phyloP scores from a whole-genome alignment of 2,888 invertebrate species.

The Plebejus anna region DNA sequence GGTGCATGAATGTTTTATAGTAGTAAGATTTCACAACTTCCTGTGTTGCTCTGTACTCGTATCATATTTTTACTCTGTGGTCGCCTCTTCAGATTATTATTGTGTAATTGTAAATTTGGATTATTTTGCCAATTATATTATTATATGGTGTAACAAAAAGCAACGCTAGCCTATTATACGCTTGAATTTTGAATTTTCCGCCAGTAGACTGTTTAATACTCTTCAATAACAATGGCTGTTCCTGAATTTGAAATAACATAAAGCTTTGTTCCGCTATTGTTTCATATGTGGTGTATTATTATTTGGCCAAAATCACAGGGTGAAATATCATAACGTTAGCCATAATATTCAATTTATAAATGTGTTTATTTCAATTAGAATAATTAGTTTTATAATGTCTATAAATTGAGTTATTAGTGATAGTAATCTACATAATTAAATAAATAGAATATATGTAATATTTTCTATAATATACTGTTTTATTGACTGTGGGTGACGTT shows the following conservation, averaged over 20 bases:
- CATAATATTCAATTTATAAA: not conserved
- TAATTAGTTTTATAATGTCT: not conserved
- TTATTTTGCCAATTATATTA: too few species aligned
- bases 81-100: too few species aligned
- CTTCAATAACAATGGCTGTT: slow-evolving; percentile 12
- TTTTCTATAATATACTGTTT: too few species aligned
- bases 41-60: too few species aligned
- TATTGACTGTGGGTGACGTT: too few species aligned
- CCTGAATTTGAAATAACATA: slow-evolving; percentile 9
- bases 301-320: not conserved
- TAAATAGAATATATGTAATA: too few species aligned
- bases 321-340: not conserved
- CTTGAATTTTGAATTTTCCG: not conserved
- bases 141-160: not conserved
- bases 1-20: too few species aligned
- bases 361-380: not conserved
- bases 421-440: not conserved
- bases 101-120: too few species aligned
- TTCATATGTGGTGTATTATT: slow-evolving; percentile 9
- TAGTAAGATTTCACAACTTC: too few species aligned
- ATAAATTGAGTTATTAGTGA: not conserved
- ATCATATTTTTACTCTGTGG: too few species aligned
- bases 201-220: not conserved
- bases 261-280: slow-evolving; percentile 7
- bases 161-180: not conserved